Evolutionary conservation across 2,113 vertebrate genomes (phyloP).

Genomic region (Chloroceryle aenea): DNA sequence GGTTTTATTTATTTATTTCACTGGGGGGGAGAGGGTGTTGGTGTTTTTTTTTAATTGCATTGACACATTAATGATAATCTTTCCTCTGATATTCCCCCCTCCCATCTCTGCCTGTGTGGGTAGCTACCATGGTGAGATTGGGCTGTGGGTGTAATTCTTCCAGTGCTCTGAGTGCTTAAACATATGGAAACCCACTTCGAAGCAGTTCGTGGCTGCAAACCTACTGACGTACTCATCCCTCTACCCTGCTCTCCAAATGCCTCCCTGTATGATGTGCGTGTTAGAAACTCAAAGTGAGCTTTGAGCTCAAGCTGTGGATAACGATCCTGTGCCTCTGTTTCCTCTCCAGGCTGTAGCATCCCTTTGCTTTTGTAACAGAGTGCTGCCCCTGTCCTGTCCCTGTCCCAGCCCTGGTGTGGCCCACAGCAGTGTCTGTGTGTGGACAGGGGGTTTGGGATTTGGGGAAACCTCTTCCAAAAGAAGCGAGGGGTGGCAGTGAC

Average conservation of each 20-base stretch:
- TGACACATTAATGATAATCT: constrained; percentile 37
- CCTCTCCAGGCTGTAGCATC: background rate
- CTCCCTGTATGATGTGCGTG: background rate
- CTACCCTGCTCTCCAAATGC: background rate
- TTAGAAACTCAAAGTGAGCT: background rate
- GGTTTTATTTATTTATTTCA: no score
- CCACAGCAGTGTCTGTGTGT: background rate
- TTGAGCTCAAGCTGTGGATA: background rate
- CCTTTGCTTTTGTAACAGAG: rapidly evolving
- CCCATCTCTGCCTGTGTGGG: constrained; percentile 66
- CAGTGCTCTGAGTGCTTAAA: constrained; percentile 24
- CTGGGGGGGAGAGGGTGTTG: background rate
- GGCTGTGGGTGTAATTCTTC: constrained; percentile 74
- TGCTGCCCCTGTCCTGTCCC: background rate
- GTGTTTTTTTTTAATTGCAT: background rate
- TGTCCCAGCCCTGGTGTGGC: background rate
- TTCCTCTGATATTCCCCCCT: background rate
- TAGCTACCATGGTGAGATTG: constrained; percentile 72
- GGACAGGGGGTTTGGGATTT: background rate
- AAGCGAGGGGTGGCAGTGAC: background rate
- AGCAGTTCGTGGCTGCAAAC: constrained; percentile 62
- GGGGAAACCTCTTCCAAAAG: background rate
- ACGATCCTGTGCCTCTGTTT: background rate
- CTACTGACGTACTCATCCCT: background rate
- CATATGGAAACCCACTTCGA: constrained; percentile 67